Base-by-base conservation (phyloP, 2,797 vertebrate species). In the Mastacembelus armatus region DNA sequence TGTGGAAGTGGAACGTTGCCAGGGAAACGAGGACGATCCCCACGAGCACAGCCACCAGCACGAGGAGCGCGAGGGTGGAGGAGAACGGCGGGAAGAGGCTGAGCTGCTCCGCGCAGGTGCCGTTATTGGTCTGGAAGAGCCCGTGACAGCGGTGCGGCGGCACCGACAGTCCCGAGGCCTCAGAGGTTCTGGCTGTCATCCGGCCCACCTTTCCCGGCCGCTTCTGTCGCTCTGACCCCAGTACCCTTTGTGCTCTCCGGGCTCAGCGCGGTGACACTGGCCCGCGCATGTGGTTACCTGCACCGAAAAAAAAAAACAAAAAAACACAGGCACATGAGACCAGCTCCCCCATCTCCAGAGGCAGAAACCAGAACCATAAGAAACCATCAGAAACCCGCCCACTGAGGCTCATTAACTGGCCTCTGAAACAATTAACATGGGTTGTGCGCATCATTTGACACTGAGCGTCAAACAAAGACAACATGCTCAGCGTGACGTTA, bases 1-100 rank as follows among this genome's bases (percentile, higher is more conserved):
- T 99, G 93, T 98, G 96, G 86, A 98, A 85, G 81, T 98, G 97
- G 89, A 98, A 98, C 66, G 97, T 98, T 81, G 95, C 95, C 81
- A 99, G 93, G 59, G 98, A 98, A 57, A 99, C 93, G 29, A 98
- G 90, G 77, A 99, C 78, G 86, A 98, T 91, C 85, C 96, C 96
- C 84, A 95, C 94, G 87, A 99, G 96, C 85, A 96, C 93, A 29
- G 94, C 92, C 80, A 97, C 94, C 81, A 99, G 92, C 80, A 98
- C 95, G 58, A 96, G 95, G 78, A 99, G 94, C 73, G 97, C 98
- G 80, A 97, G 78, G 26, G 96, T 95, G 80, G 98, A 98, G 10
- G 97, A 98, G 90, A 98, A 95, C 32, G 96, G 95, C 84, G 96
- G 96, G 63, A 96, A 93, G 83, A 95, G 87, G 81, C 95, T 92